Conservation (phyloP, 2,113 vertebrate species). For the Puntigrus tetrazona region DNA sequence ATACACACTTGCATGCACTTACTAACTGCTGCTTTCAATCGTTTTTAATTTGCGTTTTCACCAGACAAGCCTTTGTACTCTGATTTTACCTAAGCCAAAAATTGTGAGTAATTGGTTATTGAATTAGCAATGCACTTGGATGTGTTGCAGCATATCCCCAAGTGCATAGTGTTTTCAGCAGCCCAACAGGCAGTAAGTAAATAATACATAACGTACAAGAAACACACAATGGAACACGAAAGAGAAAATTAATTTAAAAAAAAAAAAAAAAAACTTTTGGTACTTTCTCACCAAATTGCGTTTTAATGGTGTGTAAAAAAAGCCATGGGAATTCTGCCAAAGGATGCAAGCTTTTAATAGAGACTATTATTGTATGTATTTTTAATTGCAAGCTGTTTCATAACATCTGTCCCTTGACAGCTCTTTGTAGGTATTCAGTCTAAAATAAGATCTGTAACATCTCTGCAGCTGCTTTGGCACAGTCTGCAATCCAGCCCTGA, state of each 20-base stretch:
- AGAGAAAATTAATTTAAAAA: neutral
- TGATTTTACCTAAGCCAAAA: neutral
- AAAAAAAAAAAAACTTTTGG: neutral
- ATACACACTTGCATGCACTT: neutral
- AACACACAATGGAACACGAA: neutral
- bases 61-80: neutral
- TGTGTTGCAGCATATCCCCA: neutral
- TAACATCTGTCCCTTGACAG: slow-evolving; percentile 8
- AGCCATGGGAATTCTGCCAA: slow-evolving; percentile 21
- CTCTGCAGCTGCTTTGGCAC: neutral
- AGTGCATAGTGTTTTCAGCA: neutral
- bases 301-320: slow-evolving; percentile 13
- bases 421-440: neutral
- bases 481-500: neutral
- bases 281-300: neutral
- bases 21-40: neutral
- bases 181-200: neutral
- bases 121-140: neutral
- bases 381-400: slow-evolving; percentile 2
- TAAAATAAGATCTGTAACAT: slow-evolving; percentile 8
- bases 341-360: neutral
- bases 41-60: neutral
- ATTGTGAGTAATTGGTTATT: neutral
- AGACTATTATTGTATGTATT: neutral
- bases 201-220: neutral